Base-by-base conservation (phyloP, 2,888 invertebrate genomes). In the Drosophila anceps region DNA sequence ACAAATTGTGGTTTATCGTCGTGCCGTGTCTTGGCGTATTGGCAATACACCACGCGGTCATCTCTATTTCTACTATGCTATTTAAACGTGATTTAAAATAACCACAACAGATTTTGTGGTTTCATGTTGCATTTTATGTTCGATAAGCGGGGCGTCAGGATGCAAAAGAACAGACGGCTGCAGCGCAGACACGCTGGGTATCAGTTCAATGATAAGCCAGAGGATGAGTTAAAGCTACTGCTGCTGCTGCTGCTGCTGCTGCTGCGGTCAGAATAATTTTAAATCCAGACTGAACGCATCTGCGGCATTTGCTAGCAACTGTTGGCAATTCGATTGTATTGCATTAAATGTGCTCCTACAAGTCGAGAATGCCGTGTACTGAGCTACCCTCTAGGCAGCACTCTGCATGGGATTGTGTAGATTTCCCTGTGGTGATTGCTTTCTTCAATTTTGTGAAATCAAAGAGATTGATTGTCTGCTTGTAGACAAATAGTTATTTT, bases 11-110 rank as follows among this genome's bases (percentile, higher is more conserved):
- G 5, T 9, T 29, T 29, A 5, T 48, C 20, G 15, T 53, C 24
- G 31, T 39, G 8, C 8, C 37, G 37, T 27, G 8, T 27, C 37
- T 27, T 27, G 2, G 24, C 7, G 39, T 18, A 37, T 12, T 27
- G 53, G 27, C 27, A 41, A n/a, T 12, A 4, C 54, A 9, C 24
- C 29, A 57, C 29, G 57, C 43, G 43, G 4, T 24, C 57, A 57
- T 57, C 41, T 57, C 57, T 57, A 57, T 29, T 31, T 57, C 31
- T 33, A 33, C 31, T 10, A 43, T 61, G 69, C 63, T 75, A 84
- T 82, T 82, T 82, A 86, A 85, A 83, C 82, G 83, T 85, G 86
- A 82, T 82, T 86, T 86, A 83, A 86, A 82, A 83, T 83, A 82
- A 86, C 82, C 86, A 67, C 82, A 85, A 81, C 82, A 86, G 86